phyloP scores from a whole-genome alignment of 1,140 invertebrate genomes.

The Tetragonula clypearis region DNA sequence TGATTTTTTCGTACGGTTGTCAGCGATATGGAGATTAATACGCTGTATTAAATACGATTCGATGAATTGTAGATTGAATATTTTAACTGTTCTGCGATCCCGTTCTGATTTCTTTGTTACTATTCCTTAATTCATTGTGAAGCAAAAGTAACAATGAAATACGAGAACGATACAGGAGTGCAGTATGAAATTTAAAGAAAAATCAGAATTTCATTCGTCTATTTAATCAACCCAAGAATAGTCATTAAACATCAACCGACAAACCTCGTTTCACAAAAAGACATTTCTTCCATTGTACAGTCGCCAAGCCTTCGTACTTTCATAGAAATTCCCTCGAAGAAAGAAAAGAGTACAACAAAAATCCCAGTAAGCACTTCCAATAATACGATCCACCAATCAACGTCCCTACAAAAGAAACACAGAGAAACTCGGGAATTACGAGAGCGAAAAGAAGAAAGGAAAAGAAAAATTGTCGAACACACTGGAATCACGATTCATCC shows the following conservation, averaged over 20 bases:
- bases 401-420: neutral
- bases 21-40: neutral
- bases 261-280: too few relatives aligned
- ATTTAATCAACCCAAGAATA: too few relatives aligned
- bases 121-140: neutral
- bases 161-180: too few relatives aligned
- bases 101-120: neutral
- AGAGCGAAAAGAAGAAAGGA: neutral
- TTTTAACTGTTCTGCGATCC: neutral
- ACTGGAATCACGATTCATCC: neutral
- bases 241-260: too few relatives aligned
- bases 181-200: too few relatives aligned
- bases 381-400: neutral
- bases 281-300: too few relatives aligned
- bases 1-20: neutral
- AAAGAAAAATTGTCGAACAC: neutral
- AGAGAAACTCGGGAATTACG: neutral
- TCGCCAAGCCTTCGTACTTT: too few relatives aligned
- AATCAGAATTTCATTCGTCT: too few relatives aligned
- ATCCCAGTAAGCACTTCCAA: neutral
- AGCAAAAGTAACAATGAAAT: neutral
- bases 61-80: neutral
- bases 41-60: neutral
- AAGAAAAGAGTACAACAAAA: neutral
- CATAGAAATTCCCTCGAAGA: too few relatives aligned